phyloP scores from a whole-genome alignment of 2,888 invertebrate genomes.

The Drosophila meridionalis region DNA sequence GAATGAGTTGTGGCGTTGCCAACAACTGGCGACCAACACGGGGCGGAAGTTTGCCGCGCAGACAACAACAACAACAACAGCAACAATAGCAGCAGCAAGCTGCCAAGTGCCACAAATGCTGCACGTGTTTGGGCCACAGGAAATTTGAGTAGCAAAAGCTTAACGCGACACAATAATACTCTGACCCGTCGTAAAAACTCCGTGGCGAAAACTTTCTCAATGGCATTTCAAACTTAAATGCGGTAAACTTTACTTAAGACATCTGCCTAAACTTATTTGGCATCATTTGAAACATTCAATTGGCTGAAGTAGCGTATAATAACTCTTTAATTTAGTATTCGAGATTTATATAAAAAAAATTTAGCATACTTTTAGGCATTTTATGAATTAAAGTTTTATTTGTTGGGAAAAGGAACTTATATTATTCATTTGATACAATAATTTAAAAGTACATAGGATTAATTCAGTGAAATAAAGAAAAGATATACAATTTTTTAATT shows the following conservation, averaged over 20 bases:
- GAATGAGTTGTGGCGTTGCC: conserved; percentile 32
- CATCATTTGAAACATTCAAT: not conserved
- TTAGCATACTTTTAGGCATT: not conserved
- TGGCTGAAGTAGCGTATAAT: not conserved
- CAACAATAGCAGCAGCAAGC: conserved; percentile 20
- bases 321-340: not conserved
- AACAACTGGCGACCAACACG: conserved; percentile 35
- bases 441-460: too few relatives aligned
- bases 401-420: not conserved
- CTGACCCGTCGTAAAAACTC: conserved; percentile 12
- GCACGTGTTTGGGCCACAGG: conserved; percentile 47
- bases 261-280: conserved; percentile 1
- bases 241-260: too few relatives aligned
- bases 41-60: conserved; percentile 61
- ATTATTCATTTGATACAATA: not conserved
- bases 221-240: not conserved
- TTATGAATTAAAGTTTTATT: not conserved
- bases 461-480: too few relatives aligned
- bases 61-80: conserved; percentile 52
- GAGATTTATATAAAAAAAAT: not conserved
- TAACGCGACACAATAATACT: conserved; percentile 23
- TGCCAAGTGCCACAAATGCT: conserved; percentile 33
- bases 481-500: too few relatives aligned
- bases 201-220: not conserved
- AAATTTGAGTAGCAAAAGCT: conserved; percentile 20